phyloP scores from a whole-genome alignment of 2,797 vertebrate genomes.

The Perdix hodgsoniae region DNA sequence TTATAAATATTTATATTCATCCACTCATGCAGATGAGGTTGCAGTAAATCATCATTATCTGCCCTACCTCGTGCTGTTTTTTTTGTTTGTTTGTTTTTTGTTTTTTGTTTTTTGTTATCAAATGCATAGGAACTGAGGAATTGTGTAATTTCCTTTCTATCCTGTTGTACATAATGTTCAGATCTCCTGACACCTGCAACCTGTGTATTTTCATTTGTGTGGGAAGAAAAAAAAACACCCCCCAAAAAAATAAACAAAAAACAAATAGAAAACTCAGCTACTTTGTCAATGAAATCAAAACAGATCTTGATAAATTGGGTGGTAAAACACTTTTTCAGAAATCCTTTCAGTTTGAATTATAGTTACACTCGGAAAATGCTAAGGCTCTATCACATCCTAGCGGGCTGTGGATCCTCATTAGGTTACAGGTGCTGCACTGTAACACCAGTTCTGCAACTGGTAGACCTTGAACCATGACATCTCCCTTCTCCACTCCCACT shows the following conservation, averaged over 20 bases:
- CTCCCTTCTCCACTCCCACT: not conserved
- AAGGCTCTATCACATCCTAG: rapidly evolving
- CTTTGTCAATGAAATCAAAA: not conserved
- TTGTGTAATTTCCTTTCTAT: not conserved
- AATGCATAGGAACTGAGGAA: not conserved
- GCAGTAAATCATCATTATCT: conserved; percentile 29
- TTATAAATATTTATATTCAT: conserved; percentile 47
- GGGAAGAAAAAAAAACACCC: not conserved
- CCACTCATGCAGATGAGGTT: conserved; percentile 30
- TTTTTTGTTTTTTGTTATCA: conserved; percentile 20
- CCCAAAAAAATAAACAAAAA: too few relatives aligned
- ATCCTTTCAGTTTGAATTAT: conserved; percentile 30
- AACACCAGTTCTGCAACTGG: not conserved
- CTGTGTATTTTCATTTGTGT: not conserved
- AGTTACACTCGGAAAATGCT: not conserved
- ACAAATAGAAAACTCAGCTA: not conserved
- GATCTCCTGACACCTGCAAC: conserved; percentile 20
- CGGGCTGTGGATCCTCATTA: not conserved
- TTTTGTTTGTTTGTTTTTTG: too few relatives aligned
- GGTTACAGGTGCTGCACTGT: rapidly evolving
- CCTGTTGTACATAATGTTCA: not conserved
- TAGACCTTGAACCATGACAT: not conserved
- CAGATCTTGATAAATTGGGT: conserved; percentile 17
- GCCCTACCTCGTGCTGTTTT: not conserved
- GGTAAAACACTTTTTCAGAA: conserved; percentile 43